These are phyloP conservation scores for Orthosia incerta DNA, from an alignment of 2,888 invertebrate species.

Conservation along the genomic window DNA sequence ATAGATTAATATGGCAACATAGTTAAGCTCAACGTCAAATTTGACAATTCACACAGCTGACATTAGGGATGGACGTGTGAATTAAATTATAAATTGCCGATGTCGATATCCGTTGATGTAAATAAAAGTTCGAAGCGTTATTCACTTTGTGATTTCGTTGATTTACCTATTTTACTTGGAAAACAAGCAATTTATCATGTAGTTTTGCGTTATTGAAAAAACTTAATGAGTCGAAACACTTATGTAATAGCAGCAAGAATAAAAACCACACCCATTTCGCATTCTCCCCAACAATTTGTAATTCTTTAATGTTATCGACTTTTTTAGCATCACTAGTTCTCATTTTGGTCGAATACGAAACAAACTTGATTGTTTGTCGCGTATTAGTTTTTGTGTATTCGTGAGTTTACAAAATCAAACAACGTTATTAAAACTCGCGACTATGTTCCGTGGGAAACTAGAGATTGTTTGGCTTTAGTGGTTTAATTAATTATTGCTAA, in stretches of 20 bases:
- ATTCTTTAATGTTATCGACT: background rate
- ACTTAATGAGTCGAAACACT: background rate
- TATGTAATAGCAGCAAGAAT: background rate
- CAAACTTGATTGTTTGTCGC: constrained; percentile 33
- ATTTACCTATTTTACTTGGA: background rate
- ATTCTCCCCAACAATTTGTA: background rate
- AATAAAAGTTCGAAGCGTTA: background rate
- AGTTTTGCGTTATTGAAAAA: background rate
- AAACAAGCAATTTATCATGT: background rate
- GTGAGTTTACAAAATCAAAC: constrained; percentile 4
- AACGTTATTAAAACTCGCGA: constrained; percentile 7
- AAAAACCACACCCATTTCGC: no score
- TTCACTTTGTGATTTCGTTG: background rate
- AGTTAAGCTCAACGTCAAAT: background rate
- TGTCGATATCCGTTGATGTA: background rate
- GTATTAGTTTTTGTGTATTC: constrained; percentile 30
- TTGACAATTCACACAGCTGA: constrained; percentile 5
- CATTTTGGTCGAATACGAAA: constrained; percentile 34
- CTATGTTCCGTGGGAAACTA: constrained; percentile 48
- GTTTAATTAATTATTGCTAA: constrained; percentile 6
- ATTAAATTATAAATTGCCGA: background rate
- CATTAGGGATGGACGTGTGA: background rate
- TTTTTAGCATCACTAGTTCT: constrained; percentile 19
- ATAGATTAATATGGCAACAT: constrained; percentile 7
- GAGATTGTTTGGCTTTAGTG: constrained; percentile 33